Conservation (phyloP, 2,797 vertebrate species). For the Acanthiza pusilla region DNA sequence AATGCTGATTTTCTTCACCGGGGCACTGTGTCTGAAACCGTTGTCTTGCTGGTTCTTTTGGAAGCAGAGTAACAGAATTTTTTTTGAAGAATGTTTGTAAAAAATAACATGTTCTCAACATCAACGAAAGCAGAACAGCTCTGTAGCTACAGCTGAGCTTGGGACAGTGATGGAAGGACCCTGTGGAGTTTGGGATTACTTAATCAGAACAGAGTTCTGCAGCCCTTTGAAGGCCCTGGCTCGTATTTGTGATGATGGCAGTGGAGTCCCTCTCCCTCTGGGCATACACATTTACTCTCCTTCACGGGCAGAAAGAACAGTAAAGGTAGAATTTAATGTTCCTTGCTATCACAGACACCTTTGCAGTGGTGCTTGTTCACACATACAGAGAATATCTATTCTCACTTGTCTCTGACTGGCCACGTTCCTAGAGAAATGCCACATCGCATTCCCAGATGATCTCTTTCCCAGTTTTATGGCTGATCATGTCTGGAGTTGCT, state of each 20-base stretch:
- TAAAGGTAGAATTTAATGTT: neutral
- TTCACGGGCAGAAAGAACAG: neutral
- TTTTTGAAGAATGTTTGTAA: neutral
- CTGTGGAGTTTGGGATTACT: neutral
- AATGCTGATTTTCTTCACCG: neutral
- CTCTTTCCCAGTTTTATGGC: neutral
- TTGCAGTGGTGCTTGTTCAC: neutral
- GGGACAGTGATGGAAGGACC: neutral
- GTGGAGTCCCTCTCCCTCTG: neutral
- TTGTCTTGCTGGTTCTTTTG: neutral
- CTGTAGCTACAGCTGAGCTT: neutral
- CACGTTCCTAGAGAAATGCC: neutral
- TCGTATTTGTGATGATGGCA: neutral
- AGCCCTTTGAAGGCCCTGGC: neutral
- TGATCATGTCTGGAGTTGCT: accelerated
- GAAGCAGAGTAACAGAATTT: neutral
- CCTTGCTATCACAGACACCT: neutral
- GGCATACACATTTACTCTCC: neutral
- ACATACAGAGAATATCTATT: neutral
- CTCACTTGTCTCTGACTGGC: neutral
- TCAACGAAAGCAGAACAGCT: neutral
- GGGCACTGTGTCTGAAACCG: neutral
- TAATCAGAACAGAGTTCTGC: neutral
- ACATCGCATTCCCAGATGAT: neutral
- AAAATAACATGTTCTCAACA: neutral